Evolutionary conservation across 2,113 vertebrate genomes (phyloP).

Genomic region (Dicentrarchus labrax): DNA sequence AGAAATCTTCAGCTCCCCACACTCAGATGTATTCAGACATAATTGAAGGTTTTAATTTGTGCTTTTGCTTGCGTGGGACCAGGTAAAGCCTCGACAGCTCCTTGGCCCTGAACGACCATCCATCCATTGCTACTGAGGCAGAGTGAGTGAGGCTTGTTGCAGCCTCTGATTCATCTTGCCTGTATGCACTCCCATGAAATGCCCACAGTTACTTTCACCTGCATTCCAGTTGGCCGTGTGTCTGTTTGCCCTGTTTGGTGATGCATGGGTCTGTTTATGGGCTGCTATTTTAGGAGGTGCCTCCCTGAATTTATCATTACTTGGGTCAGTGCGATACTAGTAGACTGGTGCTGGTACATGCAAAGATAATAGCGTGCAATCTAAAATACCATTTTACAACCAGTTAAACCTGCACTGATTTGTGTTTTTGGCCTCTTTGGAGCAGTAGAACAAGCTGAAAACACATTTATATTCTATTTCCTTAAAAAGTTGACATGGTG

Average conservation of each 20-base stretch:
- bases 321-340: not conserved
- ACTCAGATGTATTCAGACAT: not conserved
- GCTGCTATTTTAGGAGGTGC: constrained; percentile 41
- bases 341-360: not conserved
- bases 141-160: constrained; percentile 29
- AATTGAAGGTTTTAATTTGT: constrained; percentile 32
- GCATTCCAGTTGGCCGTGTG: constrained; percentile 42
- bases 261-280: constrained; percentile 35
- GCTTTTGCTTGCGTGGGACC: constrained; percentile 27
- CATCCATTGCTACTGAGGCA: constrained; percentile 53
- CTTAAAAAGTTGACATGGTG: not conserved
- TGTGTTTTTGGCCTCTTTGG: not conserved
- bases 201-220: constrained; percentile 41
- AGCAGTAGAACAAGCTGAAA: not conserved
- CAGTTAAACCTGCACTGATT: not conserved
- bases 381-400: not conserved
- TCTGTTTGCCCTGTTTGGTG: constrained; percentile 48
- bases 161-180: constrained; percentile 42
- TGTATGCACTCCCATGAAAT: constrained; percentile 26
- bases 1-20: not conserved
- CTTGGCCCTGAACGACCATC: constrained; percentile 36
- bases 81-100: constrained; percentile 17
- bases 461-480: not conserved
- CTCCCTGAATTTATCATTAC: constrained; percentile 38
- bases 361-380: not conserved